These are phyloP conservation scores for Mico argentatus DNA, from an alignment of 2,797 vertebrate species.

Conservation along the genomic window DNA sequence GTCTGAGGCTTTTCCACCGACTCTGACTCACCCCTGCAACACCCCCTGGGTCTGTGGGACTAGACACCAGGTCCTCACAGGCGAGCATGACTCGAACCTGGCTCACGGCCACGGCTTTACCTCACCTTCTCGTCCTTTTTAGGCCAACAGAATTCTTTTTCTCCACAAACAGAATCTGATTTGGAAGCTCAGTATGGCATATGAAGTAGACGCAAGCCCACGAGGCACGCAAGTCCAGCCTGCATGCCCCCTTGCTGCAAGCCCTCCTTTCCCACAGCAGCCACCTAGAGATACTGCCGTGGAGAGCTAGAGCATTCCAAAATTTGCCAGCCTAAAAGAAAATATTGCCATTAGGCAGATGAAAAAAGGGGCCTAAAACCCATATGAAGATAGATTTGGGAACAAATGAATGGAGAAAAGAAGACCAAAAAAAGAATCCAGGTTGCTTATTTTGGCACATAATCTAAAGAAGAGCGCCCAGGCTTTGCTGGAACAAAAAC, in stretches of 20 bases:
- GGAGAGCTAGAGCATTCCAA: no score
- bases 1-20: background rate
- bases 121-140: background rate
- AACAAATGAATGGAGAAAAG: background rate
- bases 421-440: background rate
- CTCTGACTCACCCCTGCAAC: background rate
- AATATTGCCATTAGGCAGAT: background rate
- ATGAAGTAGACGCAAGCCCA: background rate
- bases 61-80: background rate
- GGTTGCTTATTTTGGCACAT: background rate
- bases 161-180: background rate
- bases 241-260: accelerated
- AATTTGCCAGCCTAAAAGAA: background rate
- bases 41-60: background rate
- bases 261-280: background rate
- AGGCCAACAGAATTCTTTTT: background rate
- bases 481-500: background rate
- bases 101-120: background rate
- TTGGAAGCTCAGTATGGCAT: background rate
- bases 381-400: background rate
- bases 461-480: background rate
- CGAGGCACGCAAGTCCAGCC: background rate
- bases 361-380: background rate
- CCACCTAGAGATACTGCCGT: accelerated
- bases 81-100: background rate